A percentile compares a stretch with the other conserved stretches of the same genome.
These are phyloP conservation scores for Carcharodon carcharias DNA, from an alignment of 2,797 vertebrate genomes.

Conservation along the genomic window DNA sequence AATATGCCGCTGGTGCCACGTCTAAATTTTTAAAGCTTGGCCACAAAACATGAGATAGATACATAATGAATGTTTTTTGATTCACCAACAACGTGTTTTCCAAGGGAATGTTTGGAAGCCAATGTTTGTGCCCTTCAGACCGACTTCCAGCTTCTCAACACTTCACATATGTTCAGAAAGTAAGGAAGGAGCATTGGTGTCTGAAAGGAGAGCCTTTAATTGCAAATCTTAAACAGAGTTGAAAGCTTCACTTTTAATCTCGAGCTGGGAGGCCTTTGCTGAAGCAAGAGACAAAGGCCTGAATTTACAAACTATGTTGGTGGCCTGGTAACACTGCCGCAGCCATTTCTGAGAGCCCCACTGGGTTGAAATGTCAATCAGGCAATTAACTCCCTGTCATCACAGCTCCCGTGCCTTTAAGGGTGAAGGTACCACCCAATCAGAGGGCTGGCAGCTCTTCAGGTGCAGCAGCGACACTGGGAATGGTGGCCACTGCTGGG, in stretches of 20 bases:
- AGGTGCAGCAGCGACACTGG: too few species aligned
- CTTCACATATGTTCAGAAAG: neutral
- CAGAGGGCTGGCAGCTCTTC: too few species aligned
- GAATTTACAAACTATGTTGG: too few species aligned
- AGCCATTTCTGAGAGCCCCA: too few species aligned
- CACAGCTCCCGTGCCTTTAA: too few species aligned
- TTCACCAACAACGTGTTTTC: neutral
- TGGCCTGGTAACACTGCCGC: too few species aligned
- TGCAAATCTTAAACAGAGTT: neutral
- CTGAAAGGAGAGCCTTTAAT: neutral
- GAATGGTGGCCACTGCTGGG: too few species aligned
- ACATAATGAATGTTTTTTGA: neutral
- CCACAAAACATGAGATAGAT: neutral
- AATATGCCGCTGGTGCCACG: neutral
- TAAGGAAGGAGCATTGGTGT: neutral
- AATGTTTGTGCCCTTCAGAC: neutral
- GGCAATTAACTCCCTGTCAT: too few species aligned
- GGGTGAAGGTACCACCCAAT: too few species aligned
- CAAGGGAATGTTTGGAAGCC: neutral
- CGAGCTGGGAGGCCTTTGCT: neutral
- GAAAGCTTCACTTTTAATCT: neutral
- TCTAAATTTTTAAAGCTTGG: neutral
- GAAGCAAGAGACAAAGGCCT: neutral
- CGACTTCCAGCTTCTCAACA: neutral
- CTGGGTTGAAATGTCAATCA: too few species aligned